Conservation (phyloP, 2,797 vertebrate genomes). For the Enteromius radiatus region DNA sequence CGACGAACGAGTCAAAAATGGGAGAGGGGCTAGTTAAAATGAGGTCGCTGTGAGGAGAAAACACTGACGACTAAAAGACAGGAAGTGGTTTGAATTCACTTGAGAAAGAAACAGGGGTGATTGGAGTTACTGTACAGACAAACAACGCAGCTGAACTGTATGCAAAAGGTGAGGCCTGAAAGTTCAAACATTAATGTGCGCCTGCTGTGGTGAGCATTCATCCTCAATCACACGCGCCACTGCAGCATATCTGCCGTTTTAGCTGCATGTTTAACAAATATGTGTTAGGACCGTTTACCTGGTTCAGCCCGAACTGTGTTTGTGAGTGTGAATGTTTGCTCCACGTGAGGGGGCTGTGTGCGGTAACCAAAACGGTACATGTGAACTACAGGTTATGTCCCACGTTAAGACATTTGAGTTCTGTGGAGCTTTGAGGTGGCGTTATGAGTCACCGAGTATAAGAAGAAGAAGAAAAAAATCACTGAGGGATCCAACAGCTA, state of each 20-base stretch:
- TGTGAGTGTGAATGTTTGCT: neutral
- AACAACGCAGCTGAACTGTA: slow-evolving; percentile 29
- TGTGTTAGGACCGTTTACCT: neutral
- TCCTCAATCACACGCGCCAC: neutral
- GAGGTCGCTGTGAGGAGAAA: slow-evolving; percentile 53
- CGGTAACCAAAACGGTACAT: slow-evolving; percentile 41
- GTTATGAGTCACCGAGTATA: slow-evolving; percentile 57
- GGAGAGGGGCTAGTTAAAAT: slow-evolving; percentile 53
- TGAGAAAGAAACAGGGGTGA: slow-evolving; percentile 52
- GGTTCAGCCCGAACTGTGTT: neutral
- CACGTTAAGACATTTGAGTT: slow-evolving; percentile 46
- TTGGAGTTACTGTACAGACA: slow-evolving; percentile 56
- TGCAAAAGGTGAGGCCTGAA: slow-evolving; percentile 22
- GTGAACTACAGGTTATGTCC: slow-evolving; percentile 37
- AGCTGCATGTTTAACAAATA: neutral
- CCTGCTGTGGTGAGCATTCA: neutral
- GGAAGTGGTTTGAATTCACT: slow-evolving; percentile 65
- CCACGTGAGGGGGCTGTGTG: slow-evolving; percentile 1
- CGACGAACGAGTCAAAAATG: slow-evolving; percentile 12
- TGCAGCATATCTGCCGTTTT: neutral
- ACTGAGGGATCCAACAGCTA: slow-evolving; percentile 16
- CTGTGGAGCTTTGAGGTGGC: slow-evolving; percentile 49
- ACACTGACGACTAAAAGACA: slow-evolving; percentile 46
- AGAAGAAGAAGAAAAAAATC: slow-evolving; percentile 36
- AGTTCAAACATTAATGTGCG: neutral